Base-by-base conservation (phyloP, 2,113 vertebrate genomes). In the Condylura cristata region DNA sequence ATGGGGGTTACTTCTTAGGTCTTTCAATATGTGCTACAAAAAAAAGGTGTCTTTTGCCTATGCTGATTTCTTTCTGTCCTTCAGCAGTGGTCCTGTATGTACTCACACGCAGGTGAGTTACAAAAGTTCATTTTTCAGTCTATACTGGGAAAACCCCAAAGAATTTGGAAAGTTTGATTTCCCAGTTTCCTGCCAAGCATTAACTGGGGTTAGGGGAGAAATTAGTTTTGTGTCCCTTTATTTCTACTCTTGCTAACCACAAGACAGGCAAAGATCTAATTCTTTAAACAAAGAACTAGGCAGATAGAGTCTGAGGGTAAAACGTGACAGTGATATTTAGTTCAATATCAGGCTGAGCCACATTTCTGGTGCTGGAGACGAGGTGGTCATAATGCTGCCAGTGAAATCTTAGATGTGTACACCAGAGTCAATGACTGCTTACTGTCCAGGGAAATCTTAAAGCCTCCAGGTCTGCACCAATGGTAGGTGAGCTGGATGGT, bases 311-410 rank as follows among this genome's bases (percentile, higher is more conserved):
- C 32, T 84, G 37, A 51, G 30, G 74, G 28, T 28, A 48, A 80
- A 89, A 78, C 61, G 30, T 46, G 28, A 72, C 46, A 6, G 32
- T 84, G 14, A 86, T 76, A 61, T 93, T 93, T 81, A 89, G 17
- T 92, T 94, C 51, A 94, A 65, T 93, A 82, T 86, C 68, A 71
- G 71, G 9, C 48, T 86, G 86, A 56, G 61, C 30, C 34, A 86
- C 32, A 89, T 89, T 96, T 83, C 63, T 93, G 91, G 58, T 10
- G 1, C 32, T 81, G 53, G 70, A 72, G 53, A 91, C 72, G n/a
- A 41, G n/a, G 75, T 56, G 58, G 7, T 88, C 60, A 39, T n/a
- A 12, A 32, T 68, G 30, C 61, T 95, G 58, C 78, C 75, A 58
- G 48, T 86, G 39, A 93, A 93, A 86, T 86, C 10, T 70, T 41